A percentile compares a stretch with the other conserved stretches of the same genome.
Conservation (phyloP, 2,797 vertebrate genomes). For the Myripristis jacobus region DNA sequence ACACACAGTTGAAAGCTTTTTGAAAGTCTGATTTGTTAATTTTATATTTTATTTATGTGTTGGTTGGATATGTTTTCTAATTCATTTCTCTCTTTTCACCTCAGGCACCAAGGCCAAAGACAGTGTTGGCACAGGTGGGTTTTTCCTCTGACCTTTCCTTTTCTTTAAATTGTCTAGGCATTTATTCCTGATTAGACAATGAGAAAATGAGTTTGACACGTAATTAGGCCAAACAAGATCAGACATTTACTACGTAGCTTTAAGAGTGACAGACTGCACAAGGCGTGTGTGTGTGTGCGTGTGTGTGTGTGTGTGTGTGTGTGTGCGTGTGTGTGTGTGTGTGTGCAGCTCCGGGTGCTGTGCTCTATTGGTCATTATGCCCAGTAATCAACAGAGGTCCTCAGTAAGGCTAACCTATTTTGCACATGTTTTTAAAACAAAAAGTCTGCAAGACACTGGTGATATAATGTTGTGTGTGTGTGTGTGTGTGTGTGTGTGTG, state of each 20-base stretch:
- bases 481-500: conserved; percentile 16
- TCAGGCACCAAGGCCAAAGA: conserved; percentile 97
- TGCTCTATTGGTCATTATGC: conserved; percentile 13
- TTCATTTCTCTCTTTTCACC: conserved; percentile 41
- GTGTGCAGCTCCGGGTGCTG: too few relatives aligned
- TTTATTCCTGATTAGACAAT: conserved; percentile 1
- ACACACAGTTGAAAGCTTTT: neutral
- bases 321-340: conserved; percentile 19
- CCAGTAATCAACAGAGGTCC: conserved; percentile 32
- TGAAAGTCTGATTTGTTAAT: neutral
- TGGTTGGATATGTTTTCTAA: conserved; percentile 4
- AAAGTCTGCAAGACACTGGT: conserved; percentile 30
- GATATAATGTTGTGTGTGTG: conserved; percentile 19
- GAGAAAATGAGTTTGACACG: neutral
- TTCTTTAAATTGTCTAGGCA: conserved; percentile 3
- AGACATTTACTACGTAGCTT: neutral
- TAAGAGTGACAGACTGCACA: neutral
- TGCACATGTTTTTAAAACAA: conserved; percentile 49
- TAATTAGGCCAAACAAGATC: neutral
- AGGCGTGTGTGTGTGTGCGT: neutral
- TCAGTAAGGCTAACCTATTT: neutral
- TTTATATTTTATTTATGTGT: neutral
- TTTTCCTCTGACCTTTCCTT: conserved; percentile 26
- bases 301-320: conserved; percentile 12
- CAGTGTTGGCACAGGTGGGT: conserved; percentile 93